A percentile compares a stretch with the other conserved stretches of the same genome.
Conservation (phyloP, 2,113 vertebrate genomes). For the Atlantisia rogersi region DNA sequence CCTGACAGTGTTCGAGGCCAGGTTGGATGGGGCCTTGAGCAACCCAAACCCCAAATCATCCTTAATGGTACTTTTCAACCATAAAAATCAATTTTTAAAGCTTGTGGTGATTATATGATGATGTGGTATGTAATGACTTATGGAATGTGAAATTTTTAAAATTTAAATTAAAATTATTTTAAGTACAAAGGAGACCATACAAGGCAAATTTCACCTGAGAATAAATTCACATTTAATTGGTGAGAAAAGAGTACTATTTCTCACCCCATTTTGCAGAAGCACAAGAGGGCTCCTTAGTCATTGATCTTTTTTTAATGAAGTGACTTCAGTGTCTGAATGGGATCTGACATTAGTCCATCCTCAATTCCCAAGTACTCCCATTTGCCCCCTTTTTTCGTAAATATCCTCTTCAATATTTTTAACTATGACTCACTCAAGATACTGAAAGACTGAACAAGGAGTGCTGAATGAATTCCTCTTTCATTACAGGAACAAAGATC, state of each 20-base stretch:
- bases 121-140: neutral
- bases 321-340: neutral
- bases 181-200: rapidly evolving
- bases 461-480: slow-evolving; percentile 16
- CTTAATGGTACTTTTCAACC: neutral
- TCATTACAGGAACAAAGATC: slow-evolving; percentile 12
- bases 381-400: neutral
- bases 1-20: no score
- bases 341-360: neutral
- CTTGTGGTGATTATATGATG: neutral
- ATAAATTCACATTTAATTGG: neutral
- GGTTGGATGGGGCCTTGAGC: no score
- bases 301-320: neutral
- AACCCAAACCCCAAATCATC: neutral
- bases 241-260: neutral
- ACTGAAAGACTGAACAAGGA: neutral
- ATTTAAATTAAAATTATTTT: neutral
- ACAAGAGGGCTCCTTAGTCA: neutral
- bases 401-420: neutral
- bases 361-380: neutral
- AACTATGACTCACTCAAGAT: neutral
- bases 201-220: neutral
- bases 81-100: neutral
- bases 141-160: neutral
- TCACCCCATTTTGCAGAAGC: neutral